Percentiles rank a stretch among this genome's conserved stretches.
phyloP scores from a whole-genome alignment of 2,888 invertebrate genomes.

The Pristionchus entomophagus region DNA sequence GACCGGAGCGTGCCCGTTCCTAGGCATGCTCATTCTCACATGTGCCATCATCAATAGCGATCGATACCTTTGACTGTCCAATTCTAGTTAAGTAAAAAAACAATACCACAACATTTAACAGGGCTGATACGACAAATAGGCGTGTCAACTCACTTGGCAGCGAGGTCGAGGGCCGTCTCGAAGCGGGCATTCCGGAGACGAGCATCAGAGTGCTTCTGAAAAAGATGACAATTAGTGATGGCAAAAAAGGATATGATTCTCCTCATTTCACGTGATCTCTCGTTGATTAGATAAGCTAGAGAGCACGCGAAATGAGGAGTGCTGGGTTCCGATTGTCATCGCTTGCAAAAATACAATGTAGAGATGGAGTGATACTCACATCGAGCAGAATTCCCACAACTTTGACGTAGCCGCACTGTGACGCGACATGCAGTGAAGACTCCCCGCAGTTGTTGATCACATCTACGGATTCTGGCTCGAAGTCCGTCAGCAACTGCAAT shows the following conservation, averaged over 20 bases:
- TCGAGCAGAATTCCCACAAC: conserved; percentile 83
- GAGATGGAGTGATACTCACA: conserved; percentile 77
- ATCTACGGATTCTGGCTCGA: conserved; percentile 54
- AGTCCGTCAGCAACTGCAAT: conserved; percentile 57
- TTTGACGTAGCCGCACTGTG: conserved; percentile 84
- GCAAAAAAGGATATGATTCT: background rate
- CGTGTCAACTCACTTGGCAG: conserved; percentile 85
- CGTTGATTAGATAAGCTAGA: no score
- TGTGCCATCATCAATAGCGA: no score
- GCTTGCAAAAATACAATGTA: no score
- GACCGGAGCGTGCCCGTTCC: conserved; percentile 60
- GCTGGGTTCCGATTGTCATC: no score
- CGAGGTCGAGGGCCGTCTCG: conserved; percentile 93
- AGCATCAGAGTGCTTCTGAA: conserved; percentile 68
- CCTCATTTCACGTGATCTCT: no score
- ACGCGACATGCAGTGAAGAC: conserved; percentile 86
- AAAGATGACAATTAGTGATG: background rate
- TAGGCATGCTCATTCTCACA: background rate
- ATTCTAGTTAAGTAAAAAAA: no score
- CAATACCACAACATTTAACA: no score
- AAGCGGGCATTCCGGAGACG: conserved; percentile 78
- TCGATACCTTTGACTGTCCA: background rate
- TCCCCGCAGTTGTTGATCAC: conserved; percentile 67
- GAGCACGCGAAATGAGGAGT: no score
- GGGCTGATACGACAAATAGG: no score